These are phyloP conservation scores for Meles meles DNA, from an alignment of 2,113 vertebrate genomes.

Conservation along the genomic window DNA sequence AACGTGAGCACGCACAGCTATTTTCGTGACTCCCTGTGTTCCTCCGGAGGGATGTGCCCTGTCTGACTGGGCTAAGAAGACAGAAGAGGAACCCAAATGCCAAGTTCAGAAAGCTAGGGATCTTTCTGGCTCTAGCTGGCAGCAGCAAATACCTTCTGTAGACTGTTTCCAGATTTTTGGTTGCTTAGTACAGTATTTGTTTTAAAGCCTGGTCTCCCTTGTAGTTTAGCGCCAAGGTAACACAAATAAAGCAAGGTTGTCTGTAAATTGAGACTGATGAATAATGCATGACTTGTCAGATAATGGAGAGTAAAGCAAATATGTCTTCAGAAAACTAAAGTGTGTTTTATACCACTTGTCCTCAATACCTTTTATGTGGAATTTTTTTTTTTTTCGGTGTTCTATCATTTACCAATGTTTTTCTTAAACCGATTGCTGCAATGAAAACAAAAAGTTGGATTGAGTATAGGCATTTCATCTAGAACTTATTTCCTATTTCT, in stretches of 20 bases:
- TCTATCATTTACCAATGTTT: background rate
- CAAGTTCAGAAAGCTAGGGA: background rate
- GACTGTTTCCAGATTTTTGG: background rate
- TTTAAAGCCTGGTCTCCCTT: background rate
- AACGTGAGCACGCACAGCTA: background rate
- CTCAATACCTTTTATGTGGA: background rate
- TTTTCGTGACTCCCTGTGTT: background rate
- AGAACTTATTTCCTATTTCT: background rate
- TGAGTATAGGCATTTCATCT: background rate
- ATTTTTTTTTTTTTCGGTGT: too few species aligned
- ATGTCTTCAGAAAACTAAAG: conserved; percentile 15
- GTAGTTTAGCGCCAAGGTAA: background rate
- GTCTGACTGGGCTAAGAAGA: background rate
- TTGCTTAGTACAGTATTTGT: background rate
- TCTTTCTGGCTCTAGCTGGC: background rate
- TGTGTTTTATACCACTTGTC: background rate
- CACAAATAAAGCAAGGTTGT: conserved; percentile 12
- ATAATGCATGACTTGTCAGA: conserved; percentile 33
- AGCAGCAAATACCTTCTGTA: background rate
- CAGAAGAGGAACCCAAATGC: background rate
- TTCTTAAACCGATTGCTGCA: background rate
- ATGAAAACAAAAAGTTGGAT: conserved; percentile 18
- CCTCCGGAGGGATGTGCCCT: background rate
- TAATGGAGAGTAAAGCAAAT: conserved; percentile 11
- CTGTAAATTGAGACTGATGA: conserved; percentile 43